Evolutionary conservation across 1,140 invertebrate genomes (phyloP), one percentile per base, ranked within the genome.

Genomic region (Drosophila pandora): DNA sequence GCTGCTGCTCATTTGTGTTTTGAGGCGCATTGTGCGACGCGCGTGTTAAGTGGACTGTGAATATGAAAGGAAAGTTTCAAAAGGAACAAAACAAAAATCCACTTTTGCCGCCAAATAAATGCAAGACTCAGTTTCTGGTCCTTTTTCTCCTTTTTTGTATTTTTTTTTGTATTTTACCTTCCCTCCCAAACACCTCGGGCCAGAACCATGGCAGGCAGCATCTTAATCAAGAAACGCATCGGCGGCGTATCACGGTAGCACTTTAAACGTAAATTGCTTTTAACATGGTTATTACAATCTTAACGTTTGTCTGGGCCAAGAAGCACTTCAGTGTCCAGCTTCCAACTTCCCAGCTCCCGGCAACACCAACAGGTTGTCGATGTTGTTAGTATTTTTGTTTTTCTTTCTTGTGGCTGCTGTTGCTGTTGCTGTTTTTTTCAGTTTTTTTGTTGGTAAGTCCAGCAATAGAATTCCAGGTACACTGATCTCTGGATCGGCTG

Each of bases 201-300:
- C 41, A 21, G 41, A n/a, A 13, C 17, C 17, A 17, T 17, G 17
- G 8, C 13, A 43, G 41, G 41, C 41, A 21, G 8, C 41, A 21
- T 13, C 83, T 88, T 87, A 87, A 87, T 87, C 83, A 87, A 82
- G 83, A 82, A 87, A 87, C 83, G 83, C 83, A 88, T 83, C 84
- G 76, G 79, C 84, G 74, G 84, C 84, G 84, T 89, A 89, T 89
- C 84, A 89, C 84, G 77, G 84, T 89, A 89, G 84, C 84, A 89
- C 84, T 89, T 89, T 77, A 89, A 89, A 89, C 79, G 84, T 89
- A 89, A 89, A 89, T 89, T 89, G 84, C 84, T 89, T 89, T 89
- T 89, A 89, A 89, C 84, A 89, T 89, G 84, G 84, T 89, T 89
- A 87, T 87, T 87, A 87, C 83, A 88, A 87, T 87, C 83, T 87